These are phyloP conservation scores for Ormyrus rosae DNA, from an alignment of 2,888 invertebrate species.

Conservation along the genomic window DNA sequence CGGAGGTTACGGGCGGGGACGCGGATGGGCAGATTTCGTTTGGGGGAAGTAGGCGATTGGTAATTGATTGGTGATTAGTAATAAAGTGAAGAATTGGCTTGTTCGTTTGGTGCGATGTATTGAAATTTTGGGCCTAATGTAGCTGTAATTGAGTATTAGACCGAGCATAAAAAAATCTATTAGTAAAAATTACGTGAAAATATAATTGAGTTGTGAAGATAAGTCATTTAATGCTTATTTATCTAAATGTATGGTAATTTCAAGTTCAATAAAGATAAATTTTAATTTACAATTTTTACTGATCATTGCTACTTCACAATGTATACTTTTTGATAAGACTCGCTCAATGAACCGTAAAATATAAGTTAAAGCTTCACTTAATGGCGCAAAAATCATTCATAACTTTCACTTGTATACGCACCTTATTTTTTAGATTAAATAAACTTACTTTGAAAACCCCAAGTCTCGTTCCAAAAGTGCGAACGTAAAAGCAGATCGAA, in stretches of 20 bases:
- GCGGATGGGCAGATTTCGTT: no score
- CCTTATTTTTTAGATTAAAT: no score
- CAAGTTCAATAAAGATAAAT: constrained; percentile 54
- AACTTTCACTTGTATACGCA: no score
- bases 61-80: no score
- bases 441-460: no score
- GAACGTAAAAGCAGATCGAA: no score
- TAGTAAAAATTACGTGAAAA: not conserved
- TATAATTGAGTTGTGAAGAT: constrained; percentile 44
- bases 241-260: constrained; percentile 51
- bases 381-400: constrained; percentile 2
- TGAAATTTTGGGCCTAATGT: no score
- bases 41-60: no score
- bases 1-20: no score
- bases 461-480: no score
- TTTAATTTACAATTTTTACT: constrained; percentile 50
- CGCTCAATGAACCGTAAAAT: constrained; percentile 20
- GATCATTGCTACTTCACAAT: constrained; percentile 23
- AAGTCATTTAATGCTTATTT: constrained; percentile 35
- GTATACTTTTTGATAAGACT: constrained; percentile 27
- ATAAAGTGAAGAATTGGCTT: not conserved
- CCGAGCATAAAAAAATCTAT: no score
- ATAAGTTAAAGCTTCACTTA: constrained; percentile 3
- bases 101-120: not conserved
- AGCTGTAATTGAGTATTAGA: no score